Conservation (phyloP, 1,140 invertebrate genomes). For the Bicyclus anynana region DNA sequence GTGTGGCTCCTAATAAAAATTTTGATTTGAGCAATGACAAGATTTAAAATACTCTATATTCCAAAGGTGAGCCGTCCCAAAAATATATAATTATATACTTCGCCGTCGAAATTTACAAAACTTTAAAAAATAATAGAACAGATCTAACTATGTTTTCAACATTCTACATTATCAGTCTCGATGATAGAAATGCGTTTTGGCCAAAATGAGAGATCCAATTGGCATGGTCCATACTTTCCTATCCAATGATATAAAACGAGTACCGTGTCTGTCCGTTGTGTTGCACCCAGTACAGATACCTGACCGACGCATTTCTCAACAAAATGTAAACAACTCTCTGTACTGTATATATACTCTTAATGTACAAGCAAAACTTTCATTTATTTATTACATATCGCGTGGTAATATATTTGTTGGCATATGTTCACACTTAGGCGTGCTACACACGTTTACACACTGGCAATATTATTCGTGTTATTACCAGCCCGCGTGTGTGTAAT, state of each 20-base stretch:
- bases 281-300: constrained; percentile 57
- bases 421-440: constrained; percentile 5
- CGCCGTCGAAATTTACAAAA: constrained; percentile 64
- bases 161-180: constrained; percentile 74
- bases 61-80: constrained; percentile 74
- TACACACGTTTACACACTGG: too few relatives aligned
- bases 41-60: constrained; percentile 63
- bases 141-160: constrained; percentile 70
- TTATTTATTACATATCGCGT: constrained; percentile 13
- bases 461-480: too few relatives aligned
- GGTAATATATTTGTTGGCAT: constrained; percentile 8
- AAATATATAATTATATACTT: constrained; percentile 61
- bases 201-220: constrained; percentile 70
- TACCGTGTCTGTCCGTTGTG: constrained; percentile 46
- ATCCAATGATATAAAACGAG: constrained; percentile 51
- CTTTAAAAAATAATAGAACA: constrained; percentile 73
- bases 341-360: constrained; percentile 17
- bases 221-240: constrained; percentile 57
- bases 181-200: constrained; percentile 72
- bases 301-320: constrained; percentile 29
- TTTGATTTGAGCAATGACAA: constrained; percentile 72
- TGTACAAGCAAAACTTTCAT: constrained; percentile 21
- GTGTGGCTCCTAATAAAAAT: constrained; percentile 69
- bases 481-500: too few relatives aligned
- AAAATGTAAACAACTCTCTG: constrained; percentile 8